phyloP scores from a whole-genome alignment of 2,888 invertebrate genomes.

The Hyposoter dolosus region DNA sequence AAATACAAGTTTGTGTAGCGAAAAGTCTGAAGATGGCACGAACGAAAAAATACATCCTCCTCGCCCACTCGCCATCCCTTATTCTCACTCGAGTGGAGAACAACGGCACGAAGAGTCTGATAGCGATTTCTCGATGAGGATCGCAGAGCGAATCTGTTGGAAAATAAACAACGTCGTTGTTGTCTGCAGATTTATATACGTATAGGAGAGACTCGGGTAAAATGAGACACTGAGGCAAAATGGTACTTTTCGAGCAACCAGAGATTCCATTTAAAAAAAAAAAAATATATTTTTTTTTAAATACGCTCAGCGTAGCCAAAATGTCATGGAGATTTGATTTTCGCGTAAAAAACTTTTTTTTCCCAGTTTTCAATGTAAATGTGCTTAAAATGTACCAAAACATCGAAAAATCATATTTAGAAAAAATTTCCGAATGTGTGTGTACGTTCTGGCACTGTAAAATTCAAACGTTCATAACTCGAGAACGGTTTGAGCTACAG shows the following conservation, averaged over 20 bases:
- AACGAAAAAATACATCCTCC: constrained; percentile 28
- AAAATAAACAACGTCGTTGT: constrained; percentile 64
- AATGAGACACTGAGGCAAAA: neutral
- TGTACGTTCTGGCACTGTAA: too few relatives aligned
- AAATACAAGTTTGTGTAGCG: constrained; percentile 11
- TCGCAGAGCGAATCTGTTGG: constrained; percentile 53
- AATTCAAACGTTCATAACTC: too few relatives aligned
- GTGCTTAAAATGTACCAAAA: too few relatives aligned
- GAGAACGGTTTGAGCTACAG: too few relatives aligned
- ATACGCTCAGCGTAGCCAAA: too few relatives aligned
- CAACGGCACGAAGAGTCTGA: constrained; percentile 34
- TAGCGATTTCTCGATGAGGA: constrained; percentile 41
- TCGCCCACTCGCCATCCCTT: constrained; percentile 4
- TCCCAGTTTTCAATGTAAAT: too few relatives aligned
- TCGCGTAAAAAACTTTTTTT: too few relatives aligned
- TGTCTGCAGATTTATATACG: constrained; percentile 31
- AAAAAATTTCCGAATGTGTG: too few relatives aligned
- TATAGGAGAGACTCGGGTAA: neutral
- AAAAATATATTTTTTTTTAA: neutral
- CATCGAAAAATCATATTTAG: too few relatives aligned
- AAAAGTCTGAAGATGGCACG: constrained; percentile 61
- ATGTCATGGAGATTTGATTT: too few relatives aligned
- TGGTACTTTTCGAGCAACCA: neutral
- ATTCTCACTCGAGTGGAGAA: constrained; percentile 16
- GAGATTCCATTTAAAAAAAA: too few relatives aligned